phyloP scores from a whole-genome alignment of 30 jellyfish, hydroid and myxozoan species.

The Chironex yamaguchii region DNA sequence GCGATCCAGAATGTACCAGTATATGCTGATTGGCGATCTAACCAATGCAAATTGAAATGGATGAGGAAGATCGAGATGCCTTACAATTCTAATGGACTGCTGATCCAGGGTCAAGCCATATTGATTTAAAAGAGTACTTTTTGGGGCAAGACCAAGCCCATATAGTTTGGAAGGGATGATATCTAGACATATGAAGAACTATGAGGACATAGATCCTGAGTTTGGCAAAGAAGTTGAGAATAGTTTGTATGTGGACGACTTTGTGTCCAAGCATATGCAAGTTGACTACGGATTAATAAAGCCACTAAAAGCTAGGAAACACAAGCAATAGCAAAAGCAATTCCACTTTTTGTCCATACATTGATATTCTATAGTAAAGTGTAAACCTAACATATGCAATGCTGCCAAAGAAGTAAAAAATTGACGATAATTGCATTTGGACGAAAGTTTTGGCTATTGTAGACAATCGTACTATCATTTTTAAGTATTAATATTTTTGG shows the following conservation, averaged over 20 bases:
- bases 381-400: too few relatives aligned
- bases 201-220: slow-evolving; percentile 36
- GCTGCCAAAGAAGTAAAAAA: too few relatives aligned
- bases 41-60: slow-evolving; percentile 41
- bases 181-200: slow-evolving; percentile 7
- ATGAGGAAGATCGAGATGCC: slow-evolving; percentile 35
- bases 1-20: slow-evolving; percentile 26
- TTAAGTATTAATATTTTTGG: too few relatives aligned
- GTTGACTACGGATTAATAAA: not conserved
- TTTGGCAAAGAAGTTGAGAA: slow-evolving; percentile 1
- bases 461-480: too few relatives aligned
- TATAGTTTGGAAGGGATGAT: slow-evolving; percentile 8
- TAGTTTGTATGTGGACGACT: slow-evolving; percentile 31
- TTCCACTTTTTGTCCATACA: too few relatives aligned
- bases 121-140: slow-evolving; percentile 1
- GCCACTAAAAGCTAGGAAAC: too few relatives aligned
- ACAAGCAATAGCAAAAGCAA: too few relatives aligned
- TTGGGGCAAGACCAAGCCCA: slow-evolving; percentile 47
- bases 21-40: slow-evolving; percentile 13
- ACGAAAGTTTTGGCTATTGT: too few relatives aligned
- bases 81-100: slow-evolving; percentile 34
- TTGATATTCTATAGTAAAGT: too few relatives aligned
- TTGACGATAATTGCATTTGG: too few relatives aligned
- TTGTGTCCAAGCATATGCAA: not conserved
- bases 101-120: not conserved